Evolutionary conservation across 2,888 invertebrate species (phyloP), one percentile per base, ranked within the genome.

Genomic region (Synanthedon vespiformis): DNA sequence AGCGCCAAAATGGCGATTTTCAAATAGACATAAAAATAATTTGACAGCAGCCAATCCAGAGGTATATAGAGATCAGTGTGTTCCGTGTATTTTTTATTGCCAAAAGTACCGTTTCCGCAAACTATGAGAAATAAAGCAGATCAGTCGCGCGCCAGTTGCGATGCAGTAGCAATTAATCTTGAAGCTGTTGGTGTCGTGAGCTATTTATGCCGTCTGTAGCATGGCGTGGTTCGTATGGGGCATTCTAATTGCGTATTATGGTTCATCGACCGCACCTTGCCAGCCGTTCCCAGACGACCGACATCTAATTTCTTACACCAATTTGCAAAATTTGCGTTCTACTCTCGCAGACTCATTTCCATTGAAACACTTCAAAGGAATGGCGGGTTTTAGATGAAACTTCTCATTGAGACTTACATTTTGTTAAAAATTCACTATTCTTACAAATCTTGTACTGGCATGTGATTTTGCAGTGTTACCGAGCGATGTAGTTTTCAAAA

Each of bases 191-290:
- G 63, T 74, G 72, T 73, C 75, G 79, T 77, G 79, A 71, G 78
- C 78, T 81, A 84, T 84, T 83, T 85, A 80, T 81, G 75, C 76
- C 70, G 75, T 76, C 74, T 78, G 75, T 68, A 67, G 71, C 69
- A 74, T 72, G 60, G 73, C 70, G 61, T 75, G 67, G 72, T 67
- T 72, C 75, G 84, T 77, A 83, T 80, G 81, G 84, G 77, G 83
- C 80, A 87, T 85, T 82, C 85, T 85, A 86, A 85, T 86, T 85
- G 80, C 76, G 84, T 82, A 80, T 81, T 80, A 80, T 77, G 79
- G 86, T 77, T 82, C 84, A 81, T 77, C 61, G 85, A 79, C 78
- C 84, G 74, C 72, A 65, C 62, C 66, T 65, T 68, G 67, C 71
- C 63, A 67, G 67, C 64, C 60, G 68, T 68, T 72, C 68, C 67